Base-by-base conservation (phyloP, 2,888 invertebrate genomes). In the Dysmachus trigonus region DNA sequence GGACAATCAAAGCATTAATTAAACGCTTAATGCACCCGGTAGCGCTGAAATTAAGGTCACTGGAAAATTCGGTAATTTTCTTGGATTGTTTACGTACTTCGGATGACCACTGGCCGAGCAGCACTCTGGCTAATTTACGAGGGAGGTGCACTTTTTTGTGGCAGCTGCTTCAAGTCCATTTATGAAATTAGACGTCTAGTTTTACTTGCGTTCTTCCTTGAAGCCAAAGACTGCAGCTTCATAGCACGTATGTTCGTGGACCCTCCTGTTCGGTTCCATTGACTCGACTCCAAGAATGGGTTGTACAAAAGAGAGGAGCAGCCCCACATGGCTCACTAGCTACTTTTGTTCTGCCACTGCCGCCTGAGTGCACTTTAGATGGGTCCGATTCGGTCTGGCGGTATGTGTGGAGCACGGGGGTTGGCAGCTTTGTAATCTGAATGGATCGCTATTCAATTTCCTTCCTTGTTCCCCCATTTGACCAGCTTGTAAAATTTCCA, bases 381-480 rank as follows among this genome's bases (percentile, higher is more conserved):
- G 22, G 53, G 6, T 62, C 62, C 53, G 62, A 82, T 82, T 82
- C 35, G 30, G 53, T 62, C 35, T n/a, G 18, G 4, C 15, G 33
- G 22, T 35, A 8, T 51, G 31, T 8, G 7, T 62, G 62, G 27
- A 47, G n/a, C 79, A 81, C 27, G 18, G 53, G 53, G 53, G 35
- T 31, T 82, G 8, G 15, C 13, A 62, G 81, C 33, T 35, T 82
- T 82, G 81, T 82, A 82, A 62, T 82, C 62, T 62, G 62, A 82
- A 82, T 82, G 81, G 35, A 62, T 62, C 81, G 33, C 33, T 82
- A 82, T 62, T 82, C 81, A 82, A 62, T 82, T 53, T 82, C 41
- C 77, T 27, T 79, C 51, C 38, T 79, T 47, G 79, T 41, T 62
- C 35, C 62, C 18, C 81, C 27, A 82, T 53, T 53, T 82, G 62